Evolutionary conservation across 2,113 vertebrate genomes (phyloP).

Genomic region (Ceratotherium simum): DNA sequence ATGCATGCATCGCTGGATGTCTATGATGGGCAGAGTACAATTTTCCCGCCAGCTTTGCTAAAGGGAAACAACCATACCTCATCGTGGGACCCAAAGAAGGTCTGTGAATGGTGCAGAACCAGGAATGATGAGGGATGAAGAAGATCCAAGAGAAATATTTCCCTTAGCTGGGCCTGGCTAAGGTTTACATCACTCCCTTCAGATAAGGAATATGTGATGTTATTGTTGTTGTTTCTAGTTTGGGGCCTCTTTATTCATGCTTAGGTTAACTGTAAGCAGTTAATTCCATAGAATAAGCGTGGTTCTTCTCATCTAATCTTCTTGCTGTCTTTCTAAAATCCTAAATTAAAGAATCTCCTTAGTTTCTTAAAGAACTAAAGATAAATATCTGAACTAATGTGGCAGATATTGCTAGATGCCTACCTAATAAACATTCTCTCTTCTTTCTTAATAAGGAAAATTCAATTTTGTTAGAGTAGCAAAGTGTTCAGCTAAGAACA

Average conservation of each 20-base stretch:
- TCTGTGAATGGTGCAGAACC: not conserved
- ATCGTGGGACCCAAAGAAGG: not conserved
- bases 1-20: not conserved
- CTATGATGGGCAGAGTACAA: not conserved
- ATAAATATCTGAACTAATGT: not conserved
- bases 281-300: not conserved
- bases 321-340: not conserved
- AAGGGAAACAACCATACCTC: not conserved
- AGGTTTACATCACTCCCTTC: not conserved
- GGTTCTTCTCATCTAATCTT: not conserved
- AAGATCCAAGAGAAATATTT: not conserved
- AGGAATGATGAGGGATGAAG: not conserved
- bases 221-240: not conserved
- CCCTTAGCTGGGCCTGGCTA: not conserved
- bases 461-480: not conserved
- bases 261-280: not conserved
- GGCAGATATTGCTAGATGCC: not conserved
- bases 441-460: conserved; percentile 16
- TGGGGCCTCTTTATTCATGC: not conserved
- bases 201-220: not conserved
- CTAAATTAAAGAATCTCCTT: not conserved
- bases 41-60: not conserved
- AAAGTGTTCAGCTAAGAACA: not conserved
- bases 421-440: not conserved
- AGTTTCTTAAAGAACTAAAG: not conserved